Conservation (phyloP, 2,113 vertebrate genomes). For the Manacus vitellinus region DNA sequence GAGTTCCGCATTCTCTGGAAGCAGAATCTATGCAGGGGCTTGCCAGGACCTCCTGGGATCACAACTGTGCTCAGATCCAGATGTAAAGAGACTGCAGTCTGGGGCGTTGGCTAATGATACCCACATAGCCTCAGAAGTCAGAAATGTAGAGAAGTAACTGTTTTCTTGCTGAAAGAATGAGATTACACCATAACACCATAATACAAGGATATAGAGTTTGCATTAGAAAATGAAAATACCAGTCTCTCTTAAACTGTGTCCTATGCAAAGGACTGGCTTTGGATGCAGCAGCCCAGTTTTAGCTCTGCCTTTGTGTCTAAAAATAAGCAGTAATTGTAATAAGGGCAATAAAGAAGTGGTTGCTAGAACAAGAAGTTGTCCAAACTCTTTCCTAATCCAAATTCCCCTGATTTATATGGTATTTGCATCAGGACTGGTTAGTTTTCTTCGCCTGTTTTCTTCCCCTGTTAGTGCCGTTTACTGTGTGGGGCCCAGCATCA, state of each 20-base stretch:
- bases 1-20: slow-evolving; percentile 13
- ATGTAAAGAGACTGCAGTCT: slow-evolving; percentile 5
- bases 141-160: not conserved
- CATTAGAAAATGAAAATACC: not conserved
- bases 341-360: not conserved
- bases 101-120: not conserved
- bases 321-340: not conserved
- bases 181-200: not conserved
- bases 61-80: not conserved
- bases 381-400: not conserved
- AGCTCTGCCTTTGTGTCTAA: not conserved
- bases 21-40: not conserved
- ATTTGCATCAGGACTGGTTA: not conserved
- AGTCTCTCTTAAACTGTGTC: not conserved
- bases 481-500: not conserved
- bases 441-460: not conserved
- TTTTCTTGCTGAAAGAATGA: not conserved
- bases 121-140: not conserved
- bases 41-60: slow-evolving; percentile 9
- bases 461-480: not conserved
- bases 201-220: not conserved
- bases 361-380: slow-evolving; percentile 2
- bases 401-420: not conserved
- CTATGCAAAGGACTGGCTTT: not conserved
- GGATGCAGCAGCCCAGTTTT: not conserved